Evolutionary conservation across 2,888 invertebrate genomes (phyloP).

Genomic region (Drosophila pseudotakahashii): DNA sequence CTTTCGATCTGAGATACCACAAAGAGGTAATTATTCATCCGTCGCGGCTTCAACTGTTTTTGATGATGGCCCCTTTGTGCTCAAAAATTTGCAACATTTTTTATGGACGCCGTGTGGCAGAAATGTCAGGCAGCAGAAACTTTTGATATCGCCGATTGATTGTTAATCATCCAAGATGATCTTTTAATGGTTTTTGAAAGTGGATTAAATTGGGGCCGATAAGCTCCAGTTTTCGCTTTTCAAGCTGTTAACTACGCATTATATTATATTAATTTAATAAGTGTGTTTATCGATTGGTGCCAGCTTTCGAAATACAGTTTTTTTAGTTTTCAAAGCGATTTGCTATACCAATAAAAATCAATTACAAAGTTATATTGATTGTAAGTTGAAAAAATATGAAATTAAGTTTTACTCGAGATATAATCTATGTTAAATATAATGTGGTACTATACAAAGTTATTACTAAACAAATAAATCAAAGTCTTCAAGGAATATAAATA

Average conservation of each 20-base stretch:
- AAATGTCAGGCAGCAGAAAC: constrained; percentile 23
- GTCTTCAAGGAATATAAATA: no score
- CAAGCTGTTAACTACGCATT: constrained; percentile 4
- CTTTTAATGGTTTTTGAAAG: constrained; percentile 35
- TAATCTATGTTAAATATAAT: no score
- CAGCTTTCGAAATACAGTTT: constrained; percentile 13
- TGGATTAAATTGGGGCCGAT: constrained; percentile 22
- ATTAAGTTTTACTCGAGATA: no score
- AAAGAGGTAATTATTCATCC: constrained; percentile 39
- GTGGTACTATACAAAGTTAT: no score
- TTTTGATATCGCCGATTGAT: constrained; percentile 31
- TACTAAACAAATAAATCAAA: no score
- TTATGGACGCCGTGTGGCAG: constrained; percentile 28
- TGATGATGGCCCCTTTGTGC: constrained; percentile 24
- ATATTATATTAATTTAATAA: constrained; percentile 12
- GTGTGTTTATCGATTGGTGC: constrained; percentile 9
- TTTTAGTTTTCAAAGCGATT: constrained; percentile 4
- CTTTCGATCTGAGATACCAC: constrained; percentile 41
- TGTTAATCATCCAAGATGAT: constrained; percentile 28
- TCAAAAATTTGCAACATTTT: constrained; percentile 23
- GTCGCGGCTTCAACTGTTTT: constrained; percentile 34
- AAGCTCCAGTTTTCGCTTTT: constrained; percentile 15
- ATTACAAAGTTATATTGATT: background rate
- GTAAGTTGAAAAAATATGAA: background rate
- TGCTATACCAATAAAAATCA: background rate